Evolutionary conservation across 2,888 invertebrate genomes (phyloP), one percentile per base, ranked within the genome.

Genomic region (Gymnosoma rotundatum): DNA sequence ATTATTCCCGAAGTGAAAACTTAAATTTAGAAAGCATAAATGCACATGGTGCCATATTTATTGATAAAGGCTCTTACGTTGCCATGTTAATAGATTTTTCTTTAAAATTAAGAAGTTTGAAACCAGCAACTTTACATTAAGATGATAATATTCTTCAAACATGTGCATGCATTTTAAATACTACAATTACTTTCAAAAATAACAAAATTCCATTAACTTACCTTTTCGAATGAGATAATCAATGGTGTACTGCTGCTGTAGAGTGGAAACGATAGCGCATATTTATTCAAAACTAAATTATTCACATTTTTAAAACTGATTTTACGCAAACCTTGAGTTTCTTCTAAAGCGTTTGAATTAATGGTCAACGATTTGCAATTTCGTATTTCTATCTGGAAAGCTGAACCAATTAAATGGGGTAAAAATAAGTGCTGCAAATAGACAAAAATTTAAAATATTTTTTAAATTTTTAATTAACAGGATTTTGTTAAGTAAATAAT

Each of bases 351-450:
- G 88, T 94, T 93, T 0, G 93, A 88, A 58, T 93, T 92, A 86
- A 96, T 94, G 66, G 92, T 93, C 6, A 96, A 94, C 42, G 93
- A 92, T 70, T 93, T 93, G 90, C 97, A 97, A 89, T 95, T 94
- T 83, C 93, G 93, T 82, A 97, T 93, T 86, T 94, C 93, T 87
- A 97, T 94, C 78, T 93, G 93, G 73, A 93, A 94, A 12, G 90
- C 89, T 73, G 89, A 87, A 48, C 92, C 92, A 20, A 86, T 85
- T 18, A 92, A 83, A 54, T 86, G 93, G 60, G 94, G 93, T 82
- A 95, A 89, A 42, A 94, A 93, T 90, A 95, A 92, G 88, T 94
- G 94, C 95, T 95, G 75, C 20, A 86, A 86, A 70, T 45, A 82
- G 20, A 72, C 42, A 58, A 73, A 42, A 58, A 72, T 18, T 16